Base-by-base conservation (phyloP, 2,888 invertebrate genomes). In the Tiphia femorata region DNA sequence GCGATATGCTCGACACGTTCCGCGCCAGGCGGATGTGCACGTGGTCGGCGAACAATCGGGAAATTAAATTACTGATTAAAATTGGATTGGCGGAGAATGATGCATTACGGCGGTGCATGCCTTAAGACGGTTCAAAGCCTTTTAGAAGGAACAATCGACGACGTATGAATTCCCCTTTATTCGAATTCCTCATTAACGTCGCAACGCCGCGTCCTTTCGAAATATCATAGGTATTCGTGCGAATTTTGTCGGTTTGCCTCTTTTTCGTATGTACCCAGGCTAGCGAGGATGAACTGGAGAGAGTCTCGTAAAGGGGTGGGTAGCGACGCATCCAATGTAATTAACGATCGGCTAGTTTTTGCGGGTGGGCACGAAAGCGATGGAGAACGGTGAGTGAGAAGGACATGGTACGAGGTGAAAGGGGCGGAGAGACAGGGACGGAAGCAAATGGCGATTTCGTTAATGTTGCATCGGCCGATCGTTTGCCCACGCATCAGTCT, bases 401-500 rank as follows among this genome's bases (percentile, higher is more conserved):
- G 5, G 8, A 8, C 6, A 8, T 25, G 25, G 25, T 25, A 25
- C 5, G 25, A 8, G 25, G 25, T 6, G 25, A 25, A 25, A 25
- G 25, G 25, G 25, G 25, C 2, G 29, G 19, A 29, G 29, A 8
- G 17, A n/a, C n/a, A 43, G 50, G 40, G 51, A 23, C 23, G 48
- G 51, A n/a, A 40, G 35, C 27, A 35, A 38, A 56, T 53, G 49
- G 21, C 62, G 64, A 69, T 69, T 67, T 65, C 61, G 66, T 70
- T 66, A 73, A 72, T 58, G 64, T 66, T 70, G 62, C 61, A 68
- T 65, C 56, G 60, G 62, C 40, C 56, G 64, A 69, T 68, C 66
- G 66, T 71, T 77, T 67, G 58, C 58, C 63, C 47, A 48, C 53
- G 72, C 65, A 59, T 70, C 61, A 64, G 63, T 74, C 71, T 67